These are phyloP conservation scores for Onychostoma macrolepis DNA, from an alignment of 2,113 vertebrate species.

Conservation along the genomic window DNA sequence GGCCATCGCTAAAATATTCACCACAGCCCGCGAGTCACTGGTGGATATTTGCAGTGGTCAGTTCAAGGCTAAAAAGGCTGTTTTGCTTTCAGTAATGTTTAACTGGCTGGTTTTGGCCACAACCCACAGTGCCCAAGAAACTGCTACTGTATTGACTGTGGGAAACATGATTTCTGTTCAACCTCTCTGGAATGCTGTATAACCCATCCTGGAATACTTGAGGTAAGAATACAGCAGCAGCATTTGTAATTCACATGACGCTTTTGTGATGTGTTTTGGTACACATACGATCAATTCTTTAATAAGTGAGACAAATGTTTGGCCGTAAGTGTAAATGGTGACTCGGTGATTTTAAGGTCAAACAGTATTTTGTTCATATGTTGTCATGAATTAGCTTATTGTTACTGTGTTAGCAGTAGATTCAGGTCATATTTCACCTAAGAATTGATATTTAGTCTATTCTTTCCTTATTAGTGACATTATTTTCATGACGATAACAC, in stretches of 20 bases:
- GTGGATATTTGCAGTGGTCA: constrained; percentile 50
- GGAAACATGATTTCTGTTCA: neutral
- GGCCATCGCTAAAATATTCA: constrained; percentile 15
- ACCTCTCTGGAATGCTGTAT: neutral
- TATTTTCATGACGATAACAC: too few relatives aligned
- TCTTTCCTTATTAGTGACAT: too few relatives aligned
- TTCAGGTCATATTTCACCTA: too few relatives aligned
- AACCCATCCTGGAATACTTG: neutral
- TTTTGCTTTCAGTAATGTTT: constrained; percentile 69
- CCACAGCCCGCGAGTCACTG: constrained; percentile 49
- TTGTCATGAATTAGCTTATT: too few relatives aligned
- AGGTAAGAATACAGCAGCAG: constrained; percentile 24
- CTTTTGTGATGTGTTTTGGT: neutral
- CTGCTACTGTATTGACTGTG: neutral
- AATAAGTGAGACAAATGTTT: neutral
- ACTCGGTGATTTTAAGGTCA: neutral
- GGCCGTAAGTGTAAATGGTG: neutral
- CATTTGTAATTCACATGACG: neutral
- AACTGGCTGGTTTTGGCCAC: constrained; percentile 64
- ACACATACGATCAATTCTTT: neutral
- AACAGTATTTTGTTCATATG: neutral
- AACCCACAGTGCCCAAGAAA: constrained; percentile 12
- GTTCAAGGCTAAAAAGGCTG: constrained; percentile 62
- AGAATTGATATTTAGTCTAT: too few relatives aligned
- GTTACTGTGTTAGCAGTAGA: too few relatives aligned